Evolutionary conservation across 2,888 invertebrate species (phyloP), one percentile per base, ranked within the genome.

Genomic region (Acanthococcus lagerstroemiae): DNA sequence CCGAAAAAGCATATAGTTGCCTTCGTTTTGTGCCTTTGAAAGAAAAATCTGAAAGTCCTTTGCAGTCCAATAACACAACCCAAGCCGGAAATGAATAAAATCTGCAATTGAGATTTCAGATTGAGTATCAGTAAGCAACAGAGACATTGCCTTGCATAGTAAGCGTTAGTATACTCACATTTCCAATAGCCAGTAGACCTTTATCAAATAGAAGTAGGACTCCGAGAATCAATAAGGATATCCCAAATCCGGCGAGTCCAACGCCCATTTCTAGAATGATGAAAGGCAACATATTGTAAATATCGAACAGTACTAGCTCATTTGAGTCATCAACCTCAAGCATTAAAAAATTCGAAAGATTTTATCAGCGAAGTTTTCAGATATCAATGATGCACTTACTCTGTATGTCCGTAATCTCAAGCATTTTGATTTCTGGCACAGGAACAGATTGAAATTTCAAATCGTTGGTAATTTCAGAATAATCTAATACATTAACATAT

Each of bases 101-200:
- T 91, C 97, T 99, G 81, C 55, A 67, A 69, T 55, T 19, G 15
- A 19, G 50, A 66, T 24, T 5, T 4, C 17, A 46, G 48, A 19
- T 24, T 15, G 19, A 19, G 26, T 19, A 55, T 52, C 6, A 55
- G 12, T 44, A 50, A 52, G 17, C 2, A 22, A 57, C 21, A 17
- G 17, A 55, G 25, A 24, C n/a, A 17, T 25, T 22, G 3, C 15
- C 19, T 24, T 25, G 44, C 27, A 2, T 5, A 57, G 26, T 27
- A 22, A 65, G 26, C 46, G 26, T 67, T 45, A 58, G 26, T 57
- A 55, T 71, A 84, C 90, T 87, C 82, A 97, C 97, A 83, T 99
- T 99, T 76, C 99, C 99, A 76, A 99, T 93, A n/a, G 97, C 97
- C 67, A 99, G 79, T 67, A 99, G 80, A 61, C 97, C 97, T 78